These are phyloP conservation scores for Podilymbus podiceps DNA, from an alignment of 2,113 vertebrate genomes.

Conservation along the genomic window DNA sequence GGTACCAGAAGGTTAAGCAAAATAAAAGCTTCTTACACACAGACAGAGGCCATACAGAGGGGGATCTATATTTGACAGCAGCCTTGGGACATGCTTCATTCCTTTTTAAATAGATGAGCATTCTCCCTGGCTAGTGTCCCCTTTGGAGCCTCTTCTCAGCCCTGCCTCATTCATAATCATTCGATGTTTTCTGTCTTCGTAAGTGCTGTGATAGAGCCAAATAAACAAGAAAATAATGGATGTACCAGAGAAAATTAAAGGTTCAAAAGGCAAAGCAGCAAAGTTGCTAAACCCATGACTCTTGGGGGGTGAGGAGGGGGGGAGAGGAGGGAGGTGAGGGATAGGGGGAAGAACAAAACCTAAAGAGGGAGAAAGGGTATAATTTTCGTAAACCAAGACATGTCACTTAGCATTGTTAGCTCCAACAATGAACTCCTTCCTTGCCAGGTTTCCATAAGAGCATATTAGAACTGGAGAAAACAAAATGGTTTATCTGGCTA, in stretches of 20 bases:
- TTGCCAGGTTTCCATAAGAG: not conserved
- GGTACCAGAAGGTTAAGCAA: slow-evolving; percentile 17
- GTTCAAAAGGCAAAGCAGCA: not conserved
- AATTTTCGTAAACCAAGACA: not conserved
- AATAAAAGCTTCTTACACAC: slow-evolving; percentile 13
- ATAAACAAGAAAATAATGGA: not conserved
- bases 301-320: too few species aligned
- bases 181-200: slow-evolving; percentile 1
- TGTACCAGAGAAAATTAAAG: not conserved
- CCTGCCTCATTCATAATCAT: not conserved
- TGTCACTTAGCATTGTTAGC: not conserved
- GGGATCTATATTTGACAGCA: slow-evolving; percentile 52
- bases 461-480: not conserved
- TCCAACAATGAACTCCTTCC: not conserved
- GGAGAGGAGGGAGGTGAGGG: too few species aligned
- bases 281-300: not conserved
- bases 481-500: not conserved
- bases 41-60: not conserved
- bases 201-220: not conserved
- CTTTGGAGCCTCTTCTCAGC: not conserved
- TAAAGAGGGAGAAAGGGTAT: not conserved
- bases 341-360: not conserved
- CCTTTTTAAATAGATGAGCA: not conserved
- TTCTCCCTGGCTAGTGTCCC: not conserved
- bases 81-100: not conserved